Evolutionary conservation across 2,797 vertebrate genomes (phyloP).

Genomic region (Spatula versicolor): DNA sequence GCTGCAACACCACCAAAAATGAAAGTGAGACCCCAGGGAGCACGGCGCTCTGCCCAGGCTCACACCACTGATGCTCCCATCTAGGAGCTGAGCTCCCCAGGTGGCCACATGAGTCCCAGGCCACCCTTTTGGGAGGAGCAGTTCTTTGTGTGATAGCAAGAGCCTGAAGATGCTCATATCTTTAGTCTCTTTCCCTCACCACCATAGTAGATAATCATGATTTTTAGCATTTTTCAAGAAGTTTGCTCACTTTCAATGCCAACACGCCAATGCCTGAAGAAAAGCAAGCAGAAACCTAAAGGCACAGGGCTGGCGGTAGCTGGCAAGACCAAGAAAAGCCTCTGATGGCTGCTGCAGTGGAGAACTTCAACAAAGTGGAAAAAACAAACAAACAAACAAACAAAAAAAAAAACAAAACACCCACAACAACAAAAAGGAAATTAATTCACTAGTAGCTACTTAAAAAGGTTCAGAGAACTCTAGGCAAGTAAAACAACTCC

Average conservation of each 20-base stretch:
- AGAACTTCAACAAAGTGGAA: constrained; percentile 16
- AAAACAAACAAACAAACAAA: neutral
- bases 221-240: neutral
- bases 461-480: constrained; percentile 2
- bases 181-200: neutral
- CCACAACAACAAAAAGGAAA: neutral
- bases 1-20: neutral
- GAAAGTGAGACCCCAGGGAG: neutral
- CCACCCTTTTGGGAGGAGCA: neutral
- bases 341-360: neutral
- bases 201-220: neutral
- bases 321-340: neutral
- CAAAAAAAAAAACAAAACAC: neutral
- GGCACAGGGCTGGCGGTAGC: neutral
- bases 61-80: neutral
- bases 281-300: neutral
- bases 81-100: neutral
- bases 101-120: fast-evolving
- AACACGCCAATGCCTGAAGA: neutral
- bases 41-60: neutral
- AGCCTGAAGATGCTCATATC: neutral
- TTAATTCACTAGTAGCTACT: neutral
- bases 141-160: neutral
- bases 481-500: neutral
- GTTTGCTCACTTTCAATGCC: neutral